Percentiles rank a stretch among this genome's conserved stretches.
phyloP scores from a whole-genome alignment of 2,888 invertebrate genomes.

The Seira musarum region DNA sequence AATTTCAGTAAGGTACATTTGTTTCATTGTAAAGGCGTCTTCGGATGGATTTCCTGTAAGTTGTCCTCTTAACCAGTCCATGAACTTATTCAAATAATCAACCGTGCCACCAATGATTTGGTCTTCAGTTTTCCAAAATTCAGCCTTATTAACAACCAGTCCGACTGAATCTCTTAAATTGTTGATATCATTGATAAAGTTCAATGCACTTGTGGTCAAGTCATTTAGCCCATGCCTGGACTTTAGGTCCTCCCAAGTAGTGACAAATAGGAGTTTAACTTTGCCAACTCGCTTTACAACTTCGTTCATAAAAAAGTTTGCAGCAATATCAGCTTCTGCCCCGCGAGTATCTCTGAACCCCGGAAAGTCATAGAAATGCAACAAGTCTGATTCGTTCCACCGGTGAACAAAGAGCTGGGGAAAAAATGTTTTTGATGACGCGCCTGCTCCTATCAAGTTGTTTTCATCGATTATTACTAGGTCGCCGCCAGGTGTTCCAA shows the following conservation, averaged over 20 bases:
- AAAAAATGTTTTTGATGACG: constrained; percentile 17
- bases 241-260: too few relatives aligned
- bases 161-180: not conserved
- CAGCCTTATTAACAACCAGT: constrained; percentile 22
- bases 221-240: constrained; percentile 12
- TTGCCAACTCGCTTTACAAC: not conserved
- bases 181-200: constrained; percentile 1
- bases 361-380: constrained; percentile 25
- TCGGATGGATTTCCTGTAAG: too few relatives aligned
- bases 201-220: constrained; percentile 10
- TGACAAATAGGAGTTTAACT: constrained; percentile 15
- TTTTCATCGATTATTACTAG: constrained; percentile 26
- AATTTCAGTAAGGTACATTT: too few relatives aligned
- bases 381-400: not conserved
- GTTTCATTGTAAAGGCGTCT: too few relatives aligned
- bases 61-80: too few relatives aligned
- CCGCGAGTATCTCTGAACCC: constrained; percentile 28
- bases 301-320: constrained; percentile 5
- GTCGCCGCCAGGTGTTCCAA: not conserved
- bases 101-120: too few relatives aligned
- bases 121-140: too few relatives aligned
- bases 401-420: not conserved
- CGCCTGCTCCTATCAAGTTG: constrained; percentile 12
- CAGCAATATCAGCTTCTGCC: not conserved
- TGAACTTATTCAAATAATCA: too few relatives aligned